Evolutionary conservation across 2,797 vertebrate species (phyloP).

Genomic region (Enteromius thamalakanensis): DNA sequence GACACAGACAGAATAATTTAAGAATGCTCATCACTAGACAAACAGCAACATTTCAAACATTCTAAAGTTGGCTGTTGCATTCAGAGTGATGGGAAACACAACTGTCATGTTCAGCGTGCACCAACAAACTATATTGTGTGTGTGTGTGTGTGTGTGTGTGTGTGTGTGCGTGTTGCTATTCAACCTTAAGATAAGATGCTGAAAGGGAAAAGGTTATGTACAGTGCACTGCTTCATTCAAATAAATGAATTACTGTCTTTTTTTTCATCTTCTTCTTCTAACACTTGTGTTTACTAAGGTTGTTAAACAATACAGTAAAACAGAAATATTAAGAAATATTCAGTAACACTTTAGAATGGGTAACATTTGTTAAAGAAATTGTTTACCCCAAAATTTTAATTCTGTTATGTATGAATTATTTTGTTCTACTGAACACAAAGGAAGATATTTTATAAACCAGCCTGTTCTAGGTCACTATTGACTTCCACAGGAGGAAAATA

Average conservation of each 20-base stretch:
- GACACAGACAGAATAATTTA: neutral
- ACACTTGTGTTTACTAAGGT: neutral
- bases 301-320: neutral
- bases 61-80: neutral
- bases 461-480: no score
- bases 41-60: neutral
- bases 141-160: no score
- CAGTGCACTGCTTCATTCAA: neutral
- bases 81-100: slow-evolving; percentile 5
- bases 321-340: neutral
- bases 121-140: neutral
- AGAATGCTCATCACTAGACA: neutral
- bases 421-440: no score
- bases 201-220: neutral
- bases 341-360: no score
- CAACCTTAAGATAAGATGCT: neutral
- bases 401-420: no score
- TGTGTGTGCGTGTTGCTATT: neutral
- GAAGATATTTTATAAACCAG: no score
- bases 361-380: no score
- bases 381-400: no score
- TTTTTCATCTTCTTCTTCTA: neutral
- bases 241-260: neutral
- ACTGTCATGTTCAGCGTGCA: neutral
- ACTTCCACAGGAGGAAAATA: no score